Conservation (phyloP, 2,888 invertebrate species). For the Tillus elongatus region DNA sequence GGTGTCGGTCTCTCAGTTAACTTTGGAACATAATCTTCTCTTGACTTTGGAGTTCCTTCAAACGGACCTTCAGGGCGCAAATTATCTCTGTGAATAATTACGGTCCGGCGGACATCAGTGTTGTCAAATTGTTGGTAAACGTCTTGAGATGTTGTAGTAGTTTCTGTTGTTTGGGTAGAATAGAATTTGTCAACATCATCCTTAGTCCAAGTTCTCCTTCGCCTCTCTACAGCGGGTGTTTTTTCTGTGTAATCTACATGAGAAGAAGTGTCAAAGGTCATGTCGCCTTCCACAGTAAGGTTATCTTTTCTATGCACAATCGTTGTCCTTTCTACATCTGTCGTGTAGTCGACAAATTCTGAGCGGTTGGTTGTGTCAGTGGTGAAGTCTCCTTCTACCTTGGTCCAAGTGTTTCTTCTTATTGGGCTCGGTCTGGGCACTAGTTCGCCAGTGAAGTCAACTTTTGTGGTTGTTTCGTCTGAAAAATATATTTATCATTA, state of each 20-base stretch:
- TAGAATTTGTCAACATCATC: conserved; percentile 64
- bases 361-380: conserved; percentile 59
- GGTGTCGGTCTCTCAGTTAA: conserved; percentile 34
- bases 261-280: conserved; percentile 56
- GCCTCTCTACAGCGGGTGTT: conserved; percentile 47
- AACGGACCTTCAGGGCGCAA: conserved; percentile 45
- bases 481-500: conserved; percentile 26
- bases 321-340: conserved; percentile 50
- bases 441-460: conserved; percentile 60
- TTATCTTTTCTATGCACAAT: conserved; percentile 55
- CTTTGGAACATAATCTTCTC: conserved; percentile 40
- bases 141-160: conserved; percentile 55
- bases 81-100: conserved; percentile 43
- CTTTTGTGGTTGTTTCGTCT: conserved; percentile 62
- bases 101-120: conserved; percentile 45
- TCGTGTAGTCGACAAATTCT: conserved; percentile 56
- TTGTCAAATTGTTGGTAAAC: conserved; percentile 55
- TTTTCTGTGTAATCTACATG: conserved; percentile 56
- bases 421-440: conserved; percentile 57
- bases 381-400: conserved; percentile 63
- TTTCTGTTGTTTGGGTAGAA: conserved; percentile 48
- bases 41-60: conserved; percentile 41
- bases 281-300: conserved; percentile 58
- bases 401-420: conserved; percentile 68
- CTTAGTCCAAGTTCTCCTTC: conserved; percentile 62